Evolutionary conservation across 35 echinoderm and acorn worm species (phyloP).

Genomic region (Strongylocentrotus purpuratus): DNA sequence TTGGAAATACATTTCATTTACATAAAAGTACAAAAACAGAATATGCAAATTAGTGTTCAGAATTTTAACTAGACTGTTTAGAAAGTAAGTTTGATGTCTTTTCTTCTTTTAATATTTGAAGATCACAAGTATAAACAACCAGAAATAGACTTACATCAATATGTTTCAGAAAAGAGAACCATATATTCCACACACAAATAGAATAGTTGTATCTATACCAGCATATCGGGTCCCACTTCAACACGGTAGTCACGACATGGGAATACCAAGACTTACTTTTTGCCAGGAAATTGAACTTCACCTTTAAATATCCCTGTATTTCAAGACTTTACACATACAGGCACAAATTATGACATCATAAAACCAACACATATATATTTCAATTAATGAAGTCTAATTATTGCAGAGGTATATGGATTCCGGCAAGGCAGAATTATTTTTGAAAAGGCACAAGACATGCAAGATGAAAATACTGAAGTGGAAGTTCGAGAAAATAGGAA

Average conservation of each 20-base stretch:
- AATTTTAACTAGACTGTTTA: not conserved
- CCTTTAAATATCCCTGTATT: not conserved
- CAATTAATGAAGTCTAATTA: not conserved
- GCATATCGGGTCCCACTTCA: not conserved
- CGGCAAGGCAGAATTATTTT: not conserved
- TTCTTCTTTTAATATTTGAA: not conserved
- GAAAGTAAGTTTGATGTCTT: not conserved
- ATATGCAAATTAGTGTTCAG: not conserved
- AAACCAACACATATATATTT: not conserved
- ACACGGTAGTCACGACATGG: not conserved
- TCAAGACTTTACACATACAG: not conserved
- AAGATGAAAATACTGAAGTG: constrained; percentile 11
- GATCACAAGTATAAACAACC: not conserved
- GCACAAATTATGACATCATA: not conserved
- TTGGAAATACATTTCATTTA: not conserved
- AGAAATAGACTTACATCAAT: not conserved
- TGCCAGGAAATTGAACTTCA: not conserved
- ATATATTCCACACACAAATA: not conserved
- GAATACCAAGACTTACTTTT: not conserved
- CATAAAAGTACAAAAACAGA: not conserved
- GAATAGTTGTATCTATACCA: not conserved
- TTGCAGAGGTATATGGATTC: not conserved
- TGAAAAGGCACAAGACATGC: constrained; percentile 9
- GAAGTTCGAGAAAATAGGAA: not conserved
- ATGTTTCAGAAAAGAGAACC: not conserved